phyloP scores from a whole-genome alignment of 1,140 invertebrate genomes.

The Danaus plexippus region DNA sequence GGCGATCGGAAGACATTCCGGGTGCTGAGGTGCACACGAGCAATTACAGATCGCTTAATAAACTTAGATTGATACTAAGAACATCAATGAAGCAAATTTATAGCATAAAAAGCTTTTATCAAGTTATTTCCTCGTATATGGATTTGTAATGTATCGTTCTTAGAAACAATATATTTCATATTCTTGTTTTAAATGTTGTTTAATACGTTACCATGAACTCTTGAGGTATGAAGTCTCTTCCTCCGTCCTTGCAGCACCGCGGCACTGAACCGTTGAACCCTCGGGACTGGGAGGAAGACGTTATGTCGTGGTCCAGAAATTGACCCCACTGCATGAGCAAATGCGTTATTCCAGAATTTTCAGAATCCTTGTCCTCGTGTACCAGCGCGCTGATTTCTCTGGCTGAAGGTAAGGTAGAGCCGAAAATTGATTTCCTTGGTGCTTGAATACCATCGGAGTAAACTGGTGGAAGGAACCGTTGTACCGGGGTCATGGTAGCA shows the following conservation, averaged over 20 bases:
- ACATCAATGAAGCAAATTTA: too few relatives aligned
- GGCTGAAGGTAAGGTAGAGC: constrained; percentile 76
- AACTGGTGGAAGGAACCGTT: constrained; percentile 83
- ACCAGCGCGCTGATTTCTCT: constrained; percentile 77
- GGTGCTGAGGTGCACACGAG: constrained; percentile 73
- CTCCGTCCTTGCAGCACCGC: constrained; percentile 81
- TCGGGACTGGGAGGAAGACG: constrained; percentile 77
- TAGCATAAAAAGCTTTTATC: too few relatives aligned
- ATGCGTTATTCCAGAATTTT: constrained; percentile 74
- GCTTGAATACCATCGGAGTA: constrained; percentile 86
- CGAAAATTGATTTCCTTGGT: constrained; percentile 72
- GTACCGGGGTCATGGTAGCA: constrained; percentile 85
- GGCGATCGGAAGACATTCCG: constrained; percentile 86
- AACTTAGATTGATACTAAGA: too few relatives aligned
- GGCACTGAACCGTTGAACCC: constrained; percentile 87
- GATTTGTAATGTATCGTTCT: too few relatives aligned
- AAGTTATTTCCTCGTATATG: too few relatives aligned
- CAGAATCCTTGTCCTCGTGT: constrained; percentile 76
- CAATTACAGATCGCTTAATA: too few relatives aligned
- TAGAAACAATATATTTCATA: too few relatives aligned
- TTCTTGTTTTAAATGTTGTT: not conserved
- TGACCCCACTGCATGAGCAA: constrained; percentile 92
- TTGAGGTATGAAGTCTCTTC: constrained; percentile 73
- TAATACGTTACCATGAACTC: constrained; percentile 73
- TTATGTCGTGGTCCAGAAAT: constrained; percentile 86